These are phyloP conservation scores for Rhineura floridana DNA, from an alignment of 2,113 vertebrate species.

Conservation along the genomic window DNA sequence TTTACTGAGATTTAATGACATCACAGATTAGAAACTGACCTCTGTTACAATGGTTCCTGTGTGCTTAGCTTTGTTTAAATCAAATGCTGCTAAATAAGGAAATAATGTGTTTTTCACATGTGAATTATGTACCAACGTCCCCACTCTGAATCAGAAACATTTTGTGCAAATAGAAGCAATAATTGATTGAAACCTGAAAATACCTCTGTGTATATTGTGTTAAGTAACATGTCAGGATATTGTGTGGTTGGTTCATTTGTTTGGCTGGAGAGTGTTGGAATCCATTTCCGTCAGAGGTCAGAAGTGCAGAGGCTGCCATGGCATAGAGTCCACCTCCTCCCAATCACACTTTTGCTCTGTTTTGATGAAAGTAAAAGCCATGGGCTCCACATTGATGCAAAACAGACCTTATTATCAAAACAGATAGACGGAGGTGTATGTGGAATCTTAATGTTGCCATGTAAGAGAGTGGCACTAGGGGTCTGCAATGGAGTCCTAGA, in stretches of 20 bases:
- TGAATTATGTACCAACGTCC: background rate
- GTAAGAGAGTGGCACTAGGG: no score
- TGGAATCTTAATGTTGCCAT: no score
- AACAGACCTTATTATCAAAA: no score
- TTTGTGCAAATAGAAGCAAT: slow-evolving; percentile 3
- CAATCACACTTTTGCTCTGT: slow-evolving; percentile 61
- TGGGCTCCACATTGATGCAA: no score
- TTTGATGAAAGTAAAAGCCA: slow-evolving; percentile 68
- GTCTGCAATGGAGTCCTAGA: no score
- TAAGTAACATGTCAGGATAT: slow-evolving; percentile 64
- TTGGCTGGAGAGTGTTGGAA: slow-evolving; percentile 64
- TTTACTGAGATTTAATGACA: slow-evolving; percentile 61
- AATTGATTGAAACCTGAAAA: slow-evolving; percentile 21
- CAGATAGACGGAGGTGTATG: no score
- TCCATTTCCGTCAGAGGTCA: slow-evolving; percentile 62
- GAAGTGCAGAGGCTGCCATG: slow-evolving; percentile 49
- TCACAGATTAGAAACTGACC: slow-evolving; percentile 58
- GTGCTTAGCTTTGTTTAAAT: background rate
- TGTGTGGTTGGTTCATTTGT: slow-evolving; percentile 54
- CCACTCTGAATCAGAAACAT: slow-evolving; percentile 35
- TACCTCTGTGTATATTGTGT: slow-evolving; percentile 16
- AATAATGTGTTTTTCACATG: slow-evolving; percentile 33
- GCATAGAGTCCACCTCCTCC: slow-evolving; percentile 48
- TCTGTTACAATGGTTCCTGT: slow-evolving; percentile 48
- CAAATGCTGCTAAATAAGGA: slow-evolving; percentile 20